Conservation (phyloP, 2,113 vertebrate species). For the Gorilla gorilla region DNA sequence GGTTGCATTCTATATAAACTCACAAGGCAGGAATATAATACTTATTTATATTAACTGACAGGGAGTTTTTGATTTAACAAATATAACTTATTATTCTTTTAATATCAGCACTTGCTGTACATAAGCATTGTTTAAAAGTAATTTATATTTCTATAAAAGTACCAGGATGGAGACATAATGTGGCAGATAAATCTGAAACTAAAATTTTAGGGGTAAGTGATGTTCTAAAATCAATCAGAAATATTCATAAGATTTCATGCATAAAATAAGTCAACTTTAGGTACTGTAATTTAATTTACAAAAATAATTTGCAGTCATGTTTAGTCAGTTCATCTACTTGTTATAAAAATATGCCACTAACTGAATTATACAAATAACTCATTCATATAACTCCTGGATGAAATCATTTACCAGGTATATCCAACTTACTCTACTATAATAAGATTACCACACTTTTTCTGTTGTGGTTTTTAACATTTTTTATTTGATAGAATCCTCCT, state of each 20-base stretch:
- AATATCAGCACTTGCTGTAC: not conserved
- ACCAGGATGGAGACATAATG: not conserved
- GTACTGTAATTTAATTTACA: not conserved
- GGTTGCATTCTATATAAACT: not conserved
- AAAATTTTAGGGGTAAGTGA: not conserved
- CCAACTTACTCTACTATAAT: not conserved
- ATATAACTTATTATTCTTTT: not conserved
- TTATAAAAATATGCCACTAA: not conserved
- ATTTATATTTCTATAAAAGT: not conserved
- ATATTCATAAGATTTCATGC: not conserved
- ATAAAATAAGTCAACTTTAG: not conserved
- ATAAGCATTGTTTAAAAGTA: not conserved
- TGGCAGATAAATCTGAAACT: not conserved
- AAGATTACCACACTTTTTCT: not conserved
- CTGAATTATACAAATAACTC: not conserved
- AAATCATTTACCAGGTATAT: not conserved
- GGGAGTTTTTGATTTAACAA: conserved; percentile 2
- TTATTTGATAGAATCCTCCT: not conserved
- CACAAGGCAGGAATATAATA: not conserved
- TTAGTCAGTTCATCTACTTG: not conserved
- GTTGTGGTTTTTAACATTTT: not conserved
- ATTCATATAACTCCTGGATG: not conserved
- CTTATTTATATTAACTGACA: not conserved
- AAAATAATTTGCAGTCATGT: not conserved
- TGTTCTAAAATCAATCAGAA: conserved; percentile 4